phyloP scores from a whole-genome alignment of 53 echinoderm and acorn worm genomes.

The Paracentrotus lividus region DNA sequence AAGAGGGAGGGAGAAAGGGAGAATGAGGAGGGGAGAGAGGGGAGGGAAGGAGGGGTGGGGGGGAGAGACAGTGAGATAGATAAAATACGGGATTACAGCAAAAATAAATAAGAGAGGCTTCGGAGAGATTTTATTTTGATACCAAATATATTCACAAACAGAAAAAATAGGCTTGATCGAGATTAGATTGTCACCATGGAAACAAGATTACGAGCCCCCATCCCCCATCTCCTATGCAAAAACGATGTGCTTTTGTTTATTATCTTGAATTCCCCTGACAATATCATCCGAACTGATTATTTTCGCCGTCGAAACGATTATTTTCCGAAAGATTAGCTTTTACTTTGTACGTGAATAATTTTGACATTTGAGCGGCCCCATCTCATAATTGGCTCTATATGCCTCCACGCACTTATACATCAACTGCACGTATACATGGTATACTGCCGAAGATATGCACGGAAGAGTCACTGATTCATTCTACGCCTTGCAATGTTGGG shows the following conservation, averaged over 20 bases:
- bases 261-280: neutral
- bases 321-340: constrained; percentile 35
- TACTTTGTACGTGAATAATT: constrained; percentile 26
- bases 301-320: constrained; percentile 48
- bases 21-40: neutral
- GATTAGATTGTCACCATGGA: constrained; percentile 6
- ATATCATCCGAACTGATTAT: constrained; percentile 42
- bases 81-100: too few species aligned
- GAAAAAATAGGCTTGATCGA: neutral
- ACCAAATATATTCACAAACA: neutral
- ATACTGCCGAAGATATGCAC: neutral
- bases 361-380: constrained; percentile 41
- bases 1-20: neutral
- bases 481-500: neutral
- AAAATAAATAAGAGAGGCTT: neutral
- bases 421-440: neutral
- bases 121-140: neutral
- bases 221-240: neutral
- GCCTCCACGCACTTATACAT: neutral
- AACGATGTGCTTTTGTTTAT: neutral
- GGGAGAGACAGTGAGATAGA: neutral
- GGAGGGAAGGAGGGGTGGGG: neutral
- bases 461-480: neutral
- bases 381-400: constrained; percentile 15
- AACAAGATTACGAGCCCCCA: constrained; percentile 1